A percentile compares a stretch with the other conserved stretches of the same genome.
Evolutionary conservation across 2,113 vertebrate genomes (phyloP).

Genomic region (Bufo gargarizans): DNA sequence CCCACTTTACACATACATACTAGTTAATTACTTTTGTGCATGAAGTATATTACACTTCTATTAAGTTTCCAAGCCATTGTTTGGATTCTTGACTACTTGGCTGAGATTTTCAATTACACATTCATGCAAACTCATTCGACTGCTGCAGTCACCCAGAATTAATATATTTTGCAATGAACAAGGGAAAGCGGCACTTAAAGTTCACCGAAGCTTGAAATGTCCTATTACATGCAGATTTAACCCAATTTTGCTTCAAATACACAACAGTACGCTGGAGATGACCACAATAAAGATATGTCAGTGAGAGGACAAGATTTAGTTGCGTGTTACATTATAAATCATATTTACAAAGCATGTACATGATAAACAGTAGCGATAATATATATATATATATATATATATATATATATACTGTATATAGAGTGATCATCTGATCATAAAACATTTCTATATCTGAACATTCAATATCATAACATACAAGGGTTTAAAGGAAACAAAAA

Average conservation of each 20-base stretch:
- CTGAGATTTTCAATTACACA: constrained; percentile 39
- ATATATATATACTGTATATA: neutral
- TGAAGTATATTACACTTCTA: neutral
- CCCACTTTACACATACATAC: neutral
- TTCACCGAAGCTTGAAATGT: constrained; percentile 17
- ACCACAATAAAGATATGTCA: neutral
- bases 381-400: neutral
- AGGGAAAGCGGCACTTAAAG: constrained; percentile 27
- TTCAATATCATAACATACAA: no score
- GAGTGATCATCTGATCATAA: no score
- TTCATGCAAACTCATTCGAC: constrained; percentile 25
- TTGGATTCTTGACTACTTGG: constrained; percentile 26
- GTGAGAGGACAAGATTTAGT: neutral
- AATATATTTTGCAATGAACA: constrained; percentile 44
- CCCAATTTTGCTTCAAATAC: constrained; percentile 10
- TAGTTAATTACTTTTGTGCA: constrained; percentile 3
- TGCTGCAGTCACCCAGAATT: constrained; percentile 34
- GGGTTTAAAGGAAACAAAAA: no score
- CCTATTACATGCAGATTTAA: constrained; percentile 16
- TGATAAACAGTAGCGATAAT: neutral
- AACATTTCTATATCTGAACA: no score
- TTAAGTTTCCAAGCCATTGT: constrained; percentile 22
- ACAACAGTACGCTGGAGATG: neutral
- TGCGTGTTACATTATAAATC: neutral
- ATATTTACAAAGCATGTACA: neutral